Evolutionary conservation across 1,140 invertebrate species (phyloP).

Genomic region (Drosophila jambulina): DNA sequence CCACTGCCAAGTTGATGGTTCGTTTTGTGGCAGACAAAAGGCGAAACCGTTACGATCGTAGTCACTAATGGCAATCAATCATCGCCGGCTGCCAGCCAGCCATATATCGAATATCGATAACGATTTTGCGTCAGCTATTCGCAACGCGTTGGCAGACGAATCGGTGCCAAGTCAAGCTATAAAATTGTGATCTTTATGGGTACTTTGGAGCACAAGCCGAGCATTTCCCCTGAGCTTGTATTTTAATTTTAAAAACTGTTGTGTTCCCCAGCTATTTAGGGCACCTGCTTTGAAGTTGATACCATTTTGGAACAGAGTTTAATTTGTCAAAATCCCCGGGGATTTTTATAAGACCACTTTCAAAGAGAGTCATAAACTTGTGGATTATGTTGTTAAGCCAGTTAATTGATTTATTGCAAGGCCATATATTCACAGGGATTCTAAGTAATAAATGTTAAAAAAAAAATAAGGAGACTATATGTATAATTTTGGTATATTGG

Average conservation of each 20-base stretch:
- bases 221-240: constrained; percentile 25
- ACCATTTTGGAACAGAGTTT: constrained; percentile 32
- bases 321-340: constrained; percentile 30
- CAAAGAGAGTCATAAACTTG: constrained; percentile 9
- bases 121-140: constrained; percentile 17
- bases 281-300: constrained; percentile 41
- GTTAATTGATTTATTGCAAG: constrained; percentile 9
- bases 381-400: constrained; percentile 13
- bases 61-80: constrained; percentile 69
- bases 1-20: constrained; percentile 44
- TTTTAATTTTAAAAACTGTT: constrained; percentile 29
- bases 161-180: constrained; percentile 64
- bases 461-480: neutral
- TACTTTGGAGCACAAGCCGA: constrained; percentile 28
- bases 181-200: constrained; percentile 69
- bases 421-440: neutral
- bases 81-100: constrained; percentile 37
- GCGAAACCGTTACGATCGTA: constrained; percentile 57
- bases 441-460: neutral
- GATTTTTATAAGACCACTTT: constrained; percentile 29
- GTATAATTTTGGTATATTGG: neutral
- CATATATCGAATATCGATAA: constrained; percentile 32
- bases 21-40: constrained; percentile 45
- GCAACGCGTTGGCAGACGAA: constrained; percentile 68
- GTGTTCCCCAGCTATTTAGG: constrained; percentile 20